Evolutionary conservation across 2,888 invertebrate genomes (phyloP).

Genomic region (Fragum fragum): DNA sequence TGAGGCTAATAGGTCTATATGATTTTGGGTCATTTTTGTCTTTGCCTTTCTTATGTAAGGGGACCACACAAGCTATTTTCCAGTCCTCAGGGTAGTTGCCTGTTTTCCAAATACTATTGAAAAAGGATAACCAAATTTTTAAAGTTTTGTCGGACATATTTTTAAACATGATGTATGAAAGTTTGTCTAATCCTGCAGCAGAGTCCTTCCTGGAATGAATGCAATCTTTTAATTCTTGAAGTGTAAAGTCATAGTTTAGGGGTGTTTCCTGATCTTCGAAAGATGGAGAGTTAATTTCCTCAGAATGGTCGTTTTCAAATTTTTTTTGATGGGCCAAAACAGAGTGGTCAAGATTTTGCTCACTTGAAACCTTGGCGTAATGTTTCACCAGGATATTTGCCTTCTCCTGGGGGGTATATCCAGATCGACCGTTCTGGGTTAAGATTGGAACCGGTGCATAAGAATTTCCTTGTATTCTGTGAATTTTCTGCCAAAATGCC

Average conservation of each 20-base stretch:
- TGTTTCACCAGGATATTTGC: too few species aligned
- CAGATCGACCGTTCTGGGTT: not conserved
- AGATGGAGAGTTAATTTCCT: not conserved
- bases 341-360: slow-evolving; percentile 4
- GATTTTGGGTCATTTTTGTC: too few species aligned
- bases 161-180: too few species aligned
- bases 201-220: slow-evolving; percentile 5
- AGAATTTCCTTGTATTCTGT: too few species aligned
- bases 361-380: too few species aligned
- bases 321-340: slow-evolving; percentile 17
- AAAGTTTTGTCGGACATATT: not conserved
- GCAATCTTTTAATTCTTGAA: slow-evolving; percentile 19
- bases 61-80: too few species aligned
- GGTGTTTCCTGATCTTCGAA: not conserved
- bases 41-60: slow-evolving; percentile 16
- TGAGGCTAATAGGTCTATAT: slow-evolving; percentile 35
- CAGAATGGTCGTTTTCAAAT: too few species aligned
- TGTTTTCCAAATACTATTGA: too few species aligned
- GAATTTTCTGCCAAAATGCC: slow-evolving; percentile 32
- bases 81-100: too few species aligned
- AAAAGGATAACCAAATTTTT: not conserved
- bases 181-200: slow-evolving; percentile 16
- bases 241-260: too few species aligned
- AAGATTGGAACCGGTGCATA: not conserved
- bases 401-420: not conserved